Percentiles rank a stretch among this genome's conserved stretches.
Conservation (phyloP, 2,888 invertebrate species). For the Aleiodes leptofemur region DNA sequence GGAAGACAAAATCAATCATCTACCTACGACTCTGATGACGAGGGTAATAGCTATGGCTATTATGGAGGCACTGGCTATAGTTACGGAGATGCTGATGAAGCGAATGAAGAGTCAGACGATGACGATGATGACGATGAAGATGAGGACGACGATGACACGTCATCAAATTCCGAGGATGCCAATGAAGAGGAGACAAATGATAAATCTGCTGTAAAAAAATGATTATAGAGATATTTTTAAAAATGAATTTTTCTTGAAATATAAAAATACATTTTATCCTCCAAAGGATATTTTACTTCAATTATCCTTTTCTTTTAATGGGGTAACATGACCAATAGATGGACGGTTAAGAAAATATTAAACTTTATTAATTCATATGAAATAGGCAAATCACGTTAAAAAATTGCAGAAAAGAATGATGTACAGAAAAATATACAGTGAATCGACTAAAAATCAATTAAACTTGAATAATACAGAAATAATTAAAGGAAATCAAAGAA, state of each 20-base stretch:
- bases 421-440: no score
- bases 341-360: no score
- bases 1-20: constrained; percentile 87
- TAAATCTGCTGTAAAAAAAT: constrained; percentile 35
- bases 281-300: no score
- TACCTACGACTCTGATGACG: constrained; percentile 81
- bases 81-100: constrained; percentile 46
- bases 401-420: no score
- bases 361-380: no score
- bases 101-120: constrained; percentile 42
- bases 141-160: constrained; percentile 77
- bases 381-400: no score
- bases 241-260: constrained; percentile 25
- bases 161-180: constrained; percentile 67
- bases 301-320: no score
- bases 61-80: constrained; percentile 66
- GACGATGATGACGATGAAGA: constrained; percentile 72
- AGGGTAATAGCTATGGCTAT: constrained; percentile 77
- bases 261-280: background rate
- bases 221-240: constrained; percentile 14
- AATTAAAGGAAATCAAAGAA: no score
- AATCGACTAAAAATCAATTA: no score
- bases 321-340: no score
- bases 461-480: no score
- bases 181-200: constrained; percentile 70